Evolutionary conservation across 2,797 vertebrate genomes (phyloP), one percentile per base, ranked within the genome.

Genomic region (Hyperoplus lanceolatus): DNA sequence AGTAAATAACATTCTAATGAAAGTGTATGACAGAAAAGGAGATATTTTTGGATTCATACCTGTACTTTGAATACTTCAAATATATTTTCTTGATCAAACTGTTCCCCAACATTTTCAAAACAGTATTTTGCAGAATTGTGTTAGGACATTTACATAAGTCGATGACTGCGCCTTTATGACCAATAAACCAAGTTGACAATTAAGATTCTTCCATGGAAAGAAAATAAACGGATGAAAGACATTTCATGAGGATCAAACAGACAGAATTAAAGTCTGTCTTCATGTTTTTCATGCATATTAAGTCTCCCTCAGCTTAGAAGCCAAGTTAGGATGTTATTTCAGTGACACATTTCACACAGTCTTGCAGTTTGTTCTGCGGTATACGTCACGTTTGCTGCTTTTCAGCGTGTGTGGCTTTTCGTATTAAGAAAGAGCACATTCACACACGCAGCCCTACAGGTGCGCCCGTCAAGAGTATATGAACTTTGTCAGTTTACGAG

Each of bases 401-500:
- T 59, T 79, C 85, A 41, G 70, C 60, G 29, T 88, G 89, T 88
- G 90, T 86, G 89, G 90, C 77, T 81, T 70, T 38, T 61, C 57
- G 6, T 16, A 42, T 63, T 29, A 77, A 86, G 80, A 89, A 90
- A 85, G 82, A 58, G 81, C 49, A 61, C 80, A 84, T 87, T 87
- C 74, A 87, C 62, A 16, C 11, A 16, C 11, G 6, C 49, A 8
- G 61, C 48, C 54, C 73, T 72, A 77, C 90, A 91, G 87, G 89
- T 91, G 89, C 11, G 59, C 66, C 29, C 48, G 51, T 65, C 62
- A 43, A 64, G 36, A 62, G 50, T 56, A 49, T 60, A 80, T 29
- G 29, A 83, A 85, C 70, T 79, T 12, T 51, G 70, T 70, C 76
- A 15, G 18, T 89, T 89, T 85, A 89, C 29, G 78, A 85, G 84